A percentile compares a stretch with the other conserved stretches of the same genome.
Evolutionary conservation across 2,113 vertebrate genomes (phyloP).

Genomic region (Tychaedon coryphoeus): DNA sequence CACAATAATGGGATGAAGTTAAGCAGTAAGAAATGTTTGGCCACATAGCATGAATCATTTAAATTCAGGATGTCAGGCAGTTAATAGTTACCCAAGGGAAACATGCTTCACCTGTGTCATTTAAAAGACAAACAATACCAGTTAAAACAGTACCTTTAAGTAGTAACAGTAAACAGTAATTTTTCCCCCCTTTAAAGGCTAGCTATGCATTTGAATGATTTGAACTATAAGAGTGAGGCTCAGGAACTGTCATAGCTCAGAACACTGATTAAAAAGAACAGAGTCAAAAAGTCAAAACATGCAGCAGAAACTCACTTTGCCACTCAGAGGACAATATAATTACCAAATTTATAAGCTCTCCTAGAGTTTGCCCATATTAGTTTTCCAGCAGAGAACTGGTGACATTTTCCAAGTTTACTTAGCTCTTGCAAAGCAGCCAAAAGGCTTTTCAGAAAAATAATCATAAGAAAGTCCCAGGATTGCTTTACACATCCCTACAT

Average conservation of each 20-base stretch:
- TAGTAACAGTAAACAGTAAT: background rate
- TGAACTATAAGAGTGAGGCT: background rate
- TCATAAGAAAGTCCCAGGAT: background rate
- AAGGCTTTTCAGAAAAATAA: background rate
- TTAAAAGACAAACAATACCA: background rate
- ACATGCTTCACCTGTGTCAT: background rate
- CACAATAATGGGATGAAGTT: background rate
- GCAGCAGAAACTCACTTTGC: background rate
- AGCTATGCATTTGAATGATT: background rate
- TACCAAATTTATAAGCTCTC: background rate
- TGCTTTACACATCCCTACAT: background rate
- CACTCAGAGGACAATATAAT: background rate
- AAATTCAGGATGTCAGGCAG: background rate
- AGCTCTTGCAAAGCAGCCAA: background rate
- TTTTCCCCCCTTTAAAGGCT: background rate
- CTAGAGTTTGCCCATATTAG: background rate
- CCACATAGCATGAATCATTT: background rate
- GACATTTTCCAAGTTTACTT: background rate
- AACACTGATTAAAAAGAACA: conserved; percentile 14
- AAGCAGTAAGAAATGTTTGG: background rate
- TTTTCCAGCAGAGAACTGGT: background rate
- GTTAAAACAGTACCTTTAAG: background rate
- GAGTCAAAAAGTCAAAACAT: background rate
- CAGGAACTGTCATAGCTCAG: background rate
- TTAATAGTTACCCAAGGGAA: background rate